Conservation (phyloP, 2,113 vertebrate species). For the Chlamydotis undulata region DNA sequence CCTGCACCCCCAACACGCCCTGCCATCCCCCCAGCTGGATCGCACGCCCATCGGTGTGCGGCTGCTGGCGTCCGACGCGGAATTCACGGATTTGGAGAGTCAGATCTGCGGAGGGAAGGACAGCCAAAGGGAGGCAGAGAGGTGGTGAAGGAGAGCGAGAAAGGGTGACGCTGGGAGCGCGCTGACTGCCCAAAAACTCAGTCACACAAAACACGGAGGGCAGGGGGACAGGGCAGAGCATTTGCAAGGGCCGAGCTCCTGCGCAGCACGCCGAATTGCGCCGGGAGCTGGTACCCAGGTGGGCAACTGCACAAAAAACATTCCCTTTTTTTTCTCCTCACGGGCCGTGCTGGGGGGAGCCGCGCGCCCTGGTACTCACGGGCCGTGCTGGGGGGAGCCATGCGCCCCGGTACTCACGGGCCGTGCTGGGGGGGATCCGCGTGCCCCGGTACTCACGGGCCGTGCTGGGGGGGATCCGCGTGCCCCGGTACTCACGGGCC, state of each 20-base stretch:
- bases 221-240: background rate
- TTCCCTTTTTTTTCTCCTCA: background rate
- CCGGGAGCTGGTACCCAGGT: background rate
- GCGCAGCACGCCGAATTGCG: background rate
- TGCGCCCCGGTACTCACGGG: background rate
- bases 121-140: background rate
- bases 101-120: background rate
- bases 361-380: too few species aligned
- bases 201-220: background rate
- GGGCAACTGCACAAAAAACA: background rate
- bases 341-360: too few species aligned
- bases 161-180: background rate
- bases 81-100: background rate
- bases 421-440: constrained; percentile 75
- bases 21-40: background rate
- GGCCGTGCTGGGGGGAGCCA: too few species aligned
- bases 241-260: background rate
- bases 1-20: too few species aligned
- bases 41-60: too few species aligned
- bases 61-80: background rate
- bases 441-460: constrained; percentile 1
- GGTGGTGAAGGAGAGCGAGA: background rate
- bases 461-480: constrained; percentile 73
- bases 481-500: too few species aligned
- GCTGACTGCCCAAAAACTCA: background rate